Evolutionary conservation across 2,888 invertebrate species (phyloP).

Genomic region (Pharmacophagus antenor): DNA sequence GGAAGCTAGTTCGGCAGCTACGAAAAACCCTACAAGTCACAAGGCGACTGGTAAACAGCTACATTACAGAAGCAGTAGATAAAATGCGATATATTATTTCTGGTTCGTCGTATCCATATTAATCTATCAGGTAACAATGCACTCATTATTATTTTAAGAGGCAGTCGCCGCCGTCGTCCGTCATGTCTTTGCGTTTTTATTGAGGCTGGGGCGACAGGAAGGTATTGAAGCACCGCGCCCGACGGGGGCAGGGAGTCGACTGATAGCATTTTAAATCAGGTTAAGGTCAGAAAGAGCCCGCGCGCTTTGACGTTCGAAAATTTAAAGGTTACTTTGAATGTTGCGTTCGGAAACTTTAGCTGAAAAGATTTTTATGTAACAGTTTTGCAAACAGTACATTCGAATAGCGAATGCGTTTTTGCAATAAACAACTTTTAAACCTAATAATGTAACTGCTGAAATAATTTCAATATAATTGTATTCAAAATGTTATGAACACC

Average conservation of each 20-base stretch:
- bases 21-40: too few species aligned
- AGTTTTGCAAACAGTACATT: not conserved
- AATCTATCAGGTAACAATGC: conserved; percentile 62
- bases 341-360: conserved; percentile 4
- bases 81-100: too few species aligned
- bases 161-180: conserved; percentile 60
- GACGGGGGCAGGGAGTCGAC: conserved; percentile 38
- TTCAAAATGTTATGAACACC: too few species aligned
- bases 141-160: conserved; percentile 75
- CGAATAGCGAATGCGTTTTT: too few species aligned
- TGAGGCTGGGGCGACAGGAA: conserved; percentile 40
- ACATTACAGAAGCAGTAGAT: too few species aligned
- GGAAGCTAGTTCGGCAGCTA: too few species aligned
- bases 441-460: too few species aligned
- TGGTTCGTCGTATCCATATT: conserved; percentile 45
- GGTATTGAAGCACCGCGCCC: conserved; percentile 21
- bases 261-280: conserved; percentile 78
- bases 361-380: not conserved
- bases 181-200: conserved; percentile 68
- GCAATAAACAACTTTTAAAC: too few species aligned
- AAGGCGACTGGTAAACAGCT: too few species aligned
- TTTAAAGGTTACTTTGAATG: conserved; percentile 19
- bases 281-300: conserved; percentile 64
- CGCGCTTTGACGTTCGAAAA: conserved; percentile 33
- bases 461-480: too few species aligned